Conservation (phyloP, 2,113 vertebrate species). For the Hippocampus barbouri region DNA sequence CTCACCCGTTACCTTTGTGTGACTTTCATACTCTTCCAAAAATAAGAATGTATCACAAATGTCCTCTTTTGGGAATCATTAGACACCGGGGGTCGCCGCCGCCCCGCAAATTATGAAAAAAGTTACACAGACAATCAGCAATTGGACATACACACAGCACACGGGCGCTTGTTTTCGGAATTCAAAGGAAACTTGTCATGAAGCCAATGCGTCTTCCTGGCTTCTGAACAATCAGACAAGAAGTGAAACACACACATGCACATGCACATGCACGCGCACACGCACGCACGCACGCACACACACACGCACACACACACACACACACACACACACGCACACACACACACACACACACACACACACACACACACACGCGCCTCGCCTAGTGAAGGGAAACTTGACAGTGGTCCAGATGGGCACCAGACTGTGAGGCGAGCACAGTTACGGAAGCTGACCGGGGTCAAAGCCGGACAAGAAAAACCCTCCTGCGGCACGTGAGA, state of each 20-base stretch:
- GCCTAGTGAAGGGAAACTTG: slow-evolving; percentile 37
- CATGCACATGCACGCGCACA: slow-evolving; percentile 18
- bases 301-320: slow-evolving; percentile 30
- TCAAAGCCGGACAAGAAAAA: slow-evolving; percentile 37
- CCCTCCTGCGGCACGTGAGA: slow-evolving; percentile 26
- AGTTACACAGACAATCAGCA: neutral
- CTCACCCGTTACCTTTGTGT: no score
- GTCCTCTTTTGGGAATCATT: slow-evolving; percentile 8
- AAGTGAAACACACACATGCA: slow-evolving; percentile 24
- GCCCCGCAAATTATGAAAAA: neutral
- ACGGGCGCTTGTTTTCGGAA: slow-evolving; percentile 15
- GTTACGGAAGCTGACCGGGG: slow-evolving; percentile 22
- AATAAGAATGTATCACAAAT: no score
- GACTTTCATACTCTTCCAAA: no score
- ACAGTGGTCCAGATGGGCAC: slow-evolving; percentile 47
- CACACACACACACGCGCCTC: slow-evolving; percentile 24
- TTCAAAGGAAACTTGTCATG: slow-evolving; percentile 37
- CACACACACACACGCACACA: slow-evolving; percentile 22
- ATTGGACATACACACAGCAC: slow-evolving; percentile 10
- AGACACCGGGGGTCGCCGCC: neutral
- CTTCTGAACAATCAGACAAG: slow-evolving; percentile 53
- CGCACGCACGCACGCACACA: no score
- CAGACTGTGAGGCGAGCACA: slow-evolving; percentile 29
- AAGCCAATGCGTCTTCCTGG: slow-evolving; percentile 42
- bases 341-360: slow-evolving; percentile 26